phyloP scores from a whole-genome alignment of 2,113 vertebrate species.

The Equus przewalskii region DNA sequence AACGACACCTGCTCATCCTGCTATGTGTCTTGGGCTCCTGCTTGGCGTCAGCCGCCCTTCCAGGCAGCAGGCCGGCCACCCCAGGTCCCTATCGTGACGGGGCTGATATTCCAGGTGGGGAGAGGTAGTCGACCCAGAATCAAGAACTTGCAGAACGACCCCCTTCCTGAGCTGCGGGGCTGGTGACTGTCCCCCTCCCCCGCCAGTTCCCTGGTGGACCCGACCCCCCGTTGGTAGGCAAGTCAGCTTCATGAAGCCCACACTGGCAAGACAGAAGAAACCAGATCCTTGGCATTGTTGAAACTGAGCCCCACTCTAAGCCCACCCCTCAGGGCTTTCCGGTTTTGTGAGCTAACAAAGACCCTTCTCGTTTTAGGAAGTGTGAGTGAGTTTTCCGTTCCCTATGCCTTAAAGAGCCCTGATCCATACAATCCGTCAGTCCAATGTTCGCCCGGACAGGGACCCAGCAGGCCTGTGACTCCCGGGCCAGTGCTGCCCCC shows the following conservation, averaged over 20 bases:
- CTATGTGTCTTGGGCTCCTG: background rate
- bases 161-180: background rate
- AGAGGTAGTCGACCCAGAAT: background rate
- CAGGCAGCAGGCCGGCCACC: background rate
- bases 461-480: background rate
- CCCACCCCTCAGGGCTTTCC: background rate
- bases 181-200: background rate
- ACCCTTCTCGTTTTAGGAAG: background rate
- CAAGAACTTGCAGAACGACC: background rate
- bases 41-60: background rate
- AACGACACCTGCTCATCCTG: accelerated
- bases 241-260: background rate
- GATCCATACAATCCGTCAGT: accelerated
- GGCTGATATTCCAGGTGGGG: background rate
- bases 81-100: accelerated
- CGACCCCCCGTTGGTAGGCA: background rate
- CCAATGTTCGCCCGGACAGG: background rate
- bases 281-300: background rate
- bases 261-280: background rate
- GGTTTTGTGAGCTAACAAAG: background rate
- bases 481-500: background rate
- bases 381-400: background rate
- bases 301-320: background rate
- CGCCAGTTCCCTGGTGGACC: too few relatives aligned
- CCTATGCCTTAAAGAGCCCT: background rate